Conservation (phyloP, 1,140 invertebrate species). For the Laupala kohalensis region DNA sequence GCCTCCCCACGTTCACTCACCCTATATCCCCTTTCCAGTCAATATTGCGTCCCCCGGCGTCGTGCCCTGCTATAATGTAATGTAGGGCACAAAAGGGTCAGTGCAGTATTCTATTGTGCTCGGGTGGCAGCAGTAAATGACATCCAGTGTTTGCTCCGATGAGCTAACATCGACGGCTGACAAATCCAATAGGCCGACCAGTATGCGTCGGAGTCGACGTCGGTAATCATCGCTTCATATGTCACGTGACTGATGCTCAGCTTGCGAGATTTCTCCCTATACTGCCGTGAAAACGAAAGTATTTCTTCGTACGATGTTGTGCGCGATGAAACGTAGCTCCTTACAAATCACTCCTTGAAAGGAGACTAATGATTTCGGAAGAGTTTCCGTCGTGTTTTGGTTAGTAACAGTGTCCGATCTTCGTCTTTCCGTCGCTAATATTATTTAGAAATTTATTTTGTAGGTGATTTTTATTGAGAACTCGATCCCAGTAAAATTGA, state of each 20-base stretch:
- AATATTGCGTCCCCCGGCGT: background rate
- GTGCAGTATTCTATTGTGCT: conserved; percentile 7
- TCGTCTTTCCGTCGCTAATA: too few relatives aligned
- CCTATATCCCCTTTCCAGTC: conserved; percentile 1
- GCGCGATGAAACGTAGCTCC: too few relatives aligned
- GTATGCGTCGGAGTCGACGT: background rate
- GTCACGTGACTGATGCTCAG: background rate
- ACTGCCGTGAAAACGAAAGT: too few relatives aligned
- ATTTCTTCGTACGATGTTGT: too few relatives aligned
- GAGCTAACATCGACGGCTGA: conserved; percentile 1
- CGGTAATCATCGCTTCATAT: background rate
- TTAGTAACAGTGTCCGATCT: too few relatives aligned
- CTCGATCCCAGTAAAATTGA: too few relatives aligned
- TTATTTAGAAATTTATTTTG: too few relatives aligned
- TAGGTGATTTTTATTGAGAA: too few relatives aligned
- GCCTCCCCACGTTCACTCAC: background rate
- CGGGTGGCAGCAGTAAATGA: conserved; percentile 6
- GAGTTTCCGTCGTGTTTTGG: too few relatives aligned
- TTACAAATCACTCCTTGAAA: too few relatives aligned
- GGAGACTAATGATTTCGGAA: too few relatives aligned
- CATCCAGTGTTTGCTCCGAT: conserved; percentile 5
- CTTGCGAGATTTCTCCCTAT: background rate
- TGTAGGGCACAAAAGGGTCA: conserved; percentile 6
- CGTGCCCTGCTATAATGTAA: conserved; percentile 4
- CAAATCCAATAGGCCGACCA: background rate